These are phyloP conservation scores for Zapus hudsonius DNA, from an alignment of 2,113 vertebrate genomes.

Conservation along the genomic window DNA sequence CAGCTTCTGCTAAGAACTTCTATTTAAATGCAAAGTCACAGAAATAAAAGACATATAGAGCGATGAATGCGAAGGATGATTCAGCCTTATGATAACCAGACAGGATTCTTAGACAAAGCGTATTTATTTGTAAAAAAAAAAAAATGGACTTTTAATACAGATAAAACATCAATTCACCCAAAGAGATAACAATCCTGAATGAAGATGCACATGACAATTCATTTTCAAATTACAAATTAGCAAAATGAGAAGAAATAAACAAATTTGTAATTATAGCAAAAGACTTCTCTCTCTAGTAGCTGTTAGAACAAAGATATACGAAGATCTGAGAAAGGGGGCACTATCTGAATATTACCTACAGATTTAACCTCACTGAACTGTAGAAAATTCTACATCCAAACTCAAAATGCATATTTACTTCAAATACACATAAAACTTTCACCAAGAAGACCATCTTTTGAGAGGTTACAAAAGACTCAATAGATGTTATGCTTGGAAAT, in stretches of 20 bases:
- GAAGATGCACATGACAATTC: neutral
- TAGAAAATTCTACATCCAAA: constrained; percentile 3
- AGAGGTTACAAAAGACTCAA: constrained; percentile 1
- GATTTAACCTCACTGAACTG: neutral
- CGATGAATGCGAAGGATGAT: neutral
- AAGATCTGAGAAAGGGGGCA: neutral
- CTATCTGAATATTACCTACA: neutral
- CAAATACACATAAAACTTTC: neutral
- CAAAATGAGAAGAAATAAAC: neutral
- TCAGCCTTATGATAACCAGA: neutral
- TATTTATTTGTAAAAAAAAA: neutral
- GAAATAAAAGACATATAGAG: neutral
- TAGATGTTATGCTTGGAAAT: neutral
- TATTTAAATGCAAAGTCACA: neutral
- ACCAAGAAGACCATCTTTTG: neutral
- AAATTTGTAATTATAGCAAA: neutral
- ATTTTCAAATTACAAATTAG: neutral
- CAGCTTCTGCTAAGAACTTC: neutral
- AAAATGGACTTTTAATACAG: neutral
- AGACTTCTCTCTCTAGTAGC: neutral
- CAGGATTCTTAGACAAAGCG: neutral
- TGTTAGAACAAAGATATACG: neutral
- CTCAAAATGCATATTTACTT: neutral
- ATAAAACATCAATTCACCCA: neutral
- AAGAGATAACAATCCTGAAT: neutral